Evolutionary conservation across 2,888 invertebrate genomes (phyloP), one percentile per base, ranked within the genome.

Genomic region (Troides aeacus): DNA sequence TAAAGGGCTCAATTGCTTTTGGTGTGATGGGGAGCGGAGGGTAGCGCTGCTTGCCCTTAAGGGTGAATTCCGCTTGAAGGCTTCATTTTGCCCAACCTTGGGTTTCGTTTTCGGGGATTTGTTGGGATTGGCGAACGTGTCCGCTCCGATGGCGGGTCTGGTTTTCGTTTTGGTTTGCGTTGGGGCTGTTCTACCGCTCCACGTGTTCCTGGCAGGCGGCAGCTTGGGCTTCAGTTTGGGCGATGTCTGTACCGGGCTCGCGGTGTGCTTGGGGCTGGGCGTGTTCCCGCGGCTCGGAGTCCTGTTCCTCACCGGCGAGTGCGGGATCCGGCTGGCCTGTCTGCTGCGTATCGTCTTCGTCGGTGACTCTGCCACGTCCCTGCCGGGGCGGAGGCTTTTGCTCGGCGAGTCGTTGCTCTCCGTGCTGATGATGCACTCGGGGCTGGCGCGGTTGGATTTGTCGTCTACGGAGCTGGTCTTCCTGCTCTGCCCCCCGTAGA

Each of bases 161-260:
- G 89, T 76, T 74, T 90, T 92, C 0, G 83, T 69, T 77, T 90
- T 92, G 0, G 80, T 72, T 72, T 91, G 91, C 1, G 83, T 88
- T 0, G 90, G 90, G 2, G 88, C 92, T 10, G 89, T 86, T 56
- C 96, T 93, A 1, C 96, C 96, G 72, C 94, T 95, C 96, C 96
- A 97, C 0, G 96, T 97, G 76, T 95, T 96, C 68, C 95, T 94
- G 1, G 94, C 80, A 0, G 90, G 90, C 3, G 92, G 92, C n/a
- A 91, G 75, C 73, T 89, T 88, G 0, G 87, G 87, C 0, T 86
- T 85, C 42, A 88, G 72, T 78, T 92, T 92, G 7, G 87, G 88
- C 69, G 94, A 93, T 39, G 93, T 89, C 74, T 89, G 88, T 6
- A 78, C 76, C 76, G 86, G 79, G 76, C 80, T 80, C 36, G 86